Conservation (phyloP, 2,888 invertebrate genomes). For the Nomada flava region DNA sequence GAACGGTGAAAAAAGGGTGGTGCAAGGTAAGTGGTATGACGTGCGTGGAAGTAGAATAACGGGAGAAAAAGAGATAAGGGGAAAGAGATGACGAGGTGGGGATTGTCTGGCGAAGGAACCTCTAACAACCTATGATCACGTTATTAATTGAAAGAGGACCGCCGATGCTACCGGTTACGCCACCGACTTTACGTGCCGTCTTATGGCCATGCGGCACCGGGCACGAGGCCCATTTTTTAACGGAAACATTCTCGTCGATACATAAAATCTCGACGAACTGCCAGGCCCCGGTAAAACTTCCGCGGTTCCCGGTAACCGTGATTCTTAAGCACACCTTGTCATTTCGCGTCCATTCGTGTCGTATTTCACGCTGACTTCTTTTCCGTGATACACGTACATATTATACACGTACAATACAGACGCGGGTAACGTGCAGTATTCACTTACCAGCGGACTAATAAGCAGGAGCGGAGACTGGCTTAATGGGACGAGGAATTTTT, state of each 20-base stretch:
- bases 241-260: constrained; percentile 69
- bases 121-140: constrained; percentile 82
- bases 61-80: constrained; percentile 58
- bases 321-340: not conserved
- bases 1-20: constrained; percentile 61
- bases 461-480: too few relatives aligned
- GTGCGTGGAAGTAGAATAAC: constrained; percentile 70
- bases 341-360: not conserved
- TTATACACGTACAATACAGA: too few relatives aligned
- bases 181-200: constrained; percentile 71
- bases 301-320: constrained; percentile 14
- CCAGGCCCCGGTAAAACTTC: constrained; percentile 19
- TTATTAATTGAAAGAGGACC: constrained; percentile 83
- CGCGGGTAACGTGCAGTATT: too few relatives aligned
- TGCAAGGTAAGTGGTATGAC: constrained; percentile 71
- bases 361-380: too few relatives aligned
- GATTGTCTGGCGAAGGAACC: constrained; percentile 73
- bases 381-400: too few relatives aligned
- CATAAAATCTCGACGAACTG: constrained; percentile 42
- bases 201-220: constrained; percentile 67
- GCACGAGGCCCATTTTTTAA: constrained; percentile 70
- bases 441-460: too few relatives aligned
- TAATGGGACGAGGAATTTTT: too few relatives aligned
- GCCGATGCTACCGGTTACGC: constrained; percentile 81
- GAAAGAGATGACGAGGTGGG: constrained; percentile 64